Evolutionary conservation across 2,113 vertebrate genomes (phyloP).

Genomic region (Scomber scombrus): DNA sequence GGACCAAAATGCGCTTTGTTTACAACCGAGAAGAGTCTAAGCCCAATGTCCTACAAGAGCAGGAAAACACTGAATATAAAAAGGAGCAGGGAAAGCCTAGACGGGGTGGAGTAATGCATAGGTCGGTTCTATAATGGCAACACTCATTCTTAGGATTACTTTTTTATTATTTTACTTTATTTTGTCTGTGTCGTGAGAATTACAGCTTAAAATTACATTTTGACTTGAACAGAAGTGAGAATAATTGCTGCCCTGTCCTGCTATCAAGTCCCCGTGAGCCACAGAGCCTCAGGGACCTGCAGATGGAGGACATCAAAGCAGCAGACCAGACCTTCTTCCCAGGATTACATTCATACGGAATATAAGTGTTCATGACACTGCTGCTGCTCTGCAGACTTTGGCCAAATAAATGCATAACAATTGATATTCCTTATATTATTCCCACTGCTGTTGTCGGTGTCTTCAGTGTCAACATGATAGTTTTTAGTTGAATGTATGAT

Average conservation of each 20-base stretch:
- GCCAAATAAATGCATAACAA: neutral
- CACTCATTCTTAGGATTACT: neutral
- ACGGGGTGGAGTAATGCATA: neutral
- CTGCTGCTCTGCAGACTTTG: neutral
- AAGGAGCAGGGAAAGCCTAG: neutral
- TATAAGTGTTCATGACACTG: no score
- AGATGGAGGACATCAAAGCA: neutral
- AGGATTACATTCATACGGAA: no score
- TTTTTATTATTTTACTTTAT: neutral
- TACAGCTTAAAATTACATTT: neutral
- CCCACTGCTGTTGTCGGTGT: neutral
- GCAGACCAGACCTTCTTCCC: no score
- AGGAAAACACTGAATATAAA: neutral
- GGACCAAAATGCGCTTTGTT: neutral
- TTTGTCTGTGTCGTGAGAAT: neutral
- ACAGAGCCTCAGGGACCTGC: neutral
- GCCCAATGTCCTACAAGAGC: no score
- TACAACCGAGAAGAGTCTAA: neutral
- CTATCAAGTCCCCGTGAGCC: no score
- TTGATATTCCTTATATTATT: neutral
- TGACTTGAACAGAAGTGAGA: constrained; percentile 1
- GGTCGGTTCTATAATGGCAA: neutral
- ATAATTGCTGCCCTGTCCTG: neutral
- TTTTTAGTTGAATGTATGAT: no score
- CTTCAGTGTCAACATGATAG: no score